Evolutionary conservation across 1,140 invertebrate species (phyloP).

Genomic region (Muscidifurax raptorellus): DNA sequence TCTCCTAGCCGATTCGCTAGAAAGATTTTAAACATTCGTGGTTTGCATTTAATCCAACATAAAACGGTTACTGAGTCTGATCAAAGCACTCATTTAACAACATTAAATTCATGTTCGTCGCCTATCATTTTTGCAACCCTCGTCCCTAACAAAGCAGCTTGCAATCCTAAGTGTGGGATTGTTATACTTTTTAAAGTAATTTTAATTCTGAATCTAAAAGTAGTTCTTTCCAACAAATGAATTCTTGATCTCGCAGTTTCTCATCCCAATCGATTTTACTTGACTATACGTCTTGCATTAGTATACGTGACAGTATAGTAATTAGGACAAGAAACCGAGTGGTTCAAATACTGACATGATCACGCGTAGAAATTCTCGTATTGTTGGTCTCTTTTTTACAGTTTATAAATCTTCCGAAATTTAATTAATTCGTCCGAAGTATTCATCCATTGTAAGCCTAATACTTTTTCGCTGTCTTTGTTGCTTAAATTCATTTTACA

Average conservation of each 20-base stretch:
- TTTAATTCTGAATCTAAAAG: neutral
- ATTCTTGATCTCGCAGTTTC: conserved; percentile 11
- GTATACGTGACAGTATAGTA: conserved; percentile 63
- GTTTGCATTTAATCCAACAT: neutral
- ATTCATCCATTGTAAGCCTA: conserved; percentile 35
- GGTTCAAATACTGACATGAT: conserved; percentile 67
- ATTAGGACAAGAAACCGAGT: conserved; percentile 66
- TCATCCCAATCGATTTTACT: conserved; percentile 44
- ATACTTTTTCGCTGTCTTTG: neutral
- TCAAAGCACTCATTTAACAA: conserved; percentile 27
- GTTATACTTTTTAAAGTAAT: conserved; percentile 46
- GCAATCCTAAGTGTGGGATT: conserved; percentile 55
- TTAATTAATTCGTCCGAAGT: conserved; percentile 26
- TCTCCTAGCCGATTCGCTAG: neutral
- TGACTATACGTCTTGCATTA: conserved; percentile 66
- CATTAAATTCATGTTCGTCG: neutral
- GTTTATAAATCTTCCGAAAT: conserved; percentile 2
- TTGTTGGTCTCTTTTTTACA: conserved; percentile 49
- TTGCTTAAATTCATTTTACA: neutral
- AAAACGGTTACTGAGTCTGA: conserved; percentile 39
- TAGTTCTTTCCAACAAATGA: neutral
- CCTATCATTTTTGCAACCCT: neutral
- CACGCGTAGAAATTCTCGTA: conserved; percentile 12
- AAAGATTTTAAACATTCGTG: neutral
- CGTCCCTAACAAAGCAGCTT: conserved; percentile 43